Conservation (phyloP, 2,888 invertebrate species). For the Rhamphomyia laevipes region DNA sequence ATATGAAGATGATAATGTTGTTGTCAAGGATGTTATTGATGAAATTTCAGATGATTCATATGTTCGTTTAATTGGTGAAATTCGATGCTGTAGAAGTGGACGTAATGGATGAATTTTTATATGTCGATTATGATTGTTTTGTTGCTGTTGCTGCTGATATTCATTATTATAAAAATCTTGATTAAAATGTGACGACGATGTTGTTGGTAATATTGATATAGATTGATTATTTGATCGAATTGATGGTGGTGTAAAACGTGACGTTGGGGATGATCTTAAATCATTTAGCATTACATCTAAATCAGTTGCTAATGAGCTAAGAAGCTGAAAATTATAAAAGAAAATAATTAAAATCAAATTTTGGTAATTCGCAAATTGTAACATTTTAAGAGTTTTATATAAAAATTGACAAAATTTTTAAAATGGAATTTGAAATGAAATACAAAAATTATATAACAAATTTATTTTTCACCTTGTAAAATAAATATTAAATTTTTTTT, state of each 20-base stretch:
- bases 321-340: slow-evolving; percentile 48
- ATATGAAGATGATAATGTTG: neutral
- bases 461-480: too few species aligned
- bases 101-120: too few species aligned
- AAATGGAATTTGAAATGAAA: too few species aligned
- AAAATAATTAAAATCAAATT: too few species aligned
- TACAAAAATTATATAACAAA: too few species aligned
- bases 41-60: neutral
- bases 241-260: slow-evolving; percentile 20
- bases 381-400: too few species aligned
- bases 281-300: slow-evolving; percentile 78
- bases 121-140: neutral
- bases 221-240: slow-evolving; percentile 9
- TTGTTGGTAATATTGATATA: slow-evolving; percentile 9
- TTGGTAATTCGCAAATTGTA: too few species aligned
- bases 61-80: too few species aligned
- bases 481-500: too few species aligned
- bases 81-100: too few species aligned
- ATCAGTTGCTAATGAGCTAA: slow-evolving; percentile 71
- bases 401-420: too few species aligned
- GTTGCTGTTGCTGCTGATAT: slow-evolving; percentile 16
- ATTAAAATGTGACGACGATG: slow-evolving; percentile 1
- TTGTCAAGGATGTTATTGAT: neutral
- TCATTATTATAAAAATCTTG: neutral
- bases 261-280: slow-evolving; percentile 54